Evolutionary conservation across 2,797 vertebrate genomes (phyloP), one percentile per base, ranked within the genome.

Genomic region (Danio aesculapii): DNA sequence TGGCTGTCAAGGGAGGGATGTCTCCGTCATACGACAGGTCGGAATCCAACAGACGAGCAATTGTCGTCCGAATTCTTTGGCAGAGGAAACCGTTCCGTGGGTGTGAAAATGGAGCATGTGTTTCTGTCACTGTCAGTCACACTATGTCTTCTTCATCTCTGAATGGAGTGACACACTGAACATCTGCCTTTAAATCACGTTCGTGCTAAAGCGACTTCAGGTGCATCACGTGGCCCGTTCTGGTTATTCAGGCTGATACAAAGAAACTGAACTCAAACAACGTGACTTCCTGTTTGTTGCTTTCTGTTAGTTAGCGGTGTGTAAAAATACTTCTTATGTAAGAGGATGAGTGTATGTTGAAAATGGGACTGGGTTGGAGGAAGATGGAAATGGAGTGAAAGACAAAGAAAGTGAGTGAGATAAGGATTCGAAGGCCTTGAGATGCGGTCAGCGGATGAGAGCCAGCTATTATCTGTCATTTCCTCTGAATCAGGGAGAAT

Each of bases 81-180:
- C 21, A n/a, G 16, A 61, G 5, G 62, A 62, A 79, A 44, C 30
- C 43, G 55, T 63, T 80, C 50, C 13, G 12, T n/a, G 47, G 30
- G 47, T 72, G 66, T 68, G 46, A 62, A 80, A 63, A 53, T 30
- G 3, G 46, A 78, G 46, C 8, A 1, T n/a, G 11, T 71, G 77
- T 79, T 71, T 67, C 77, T 0, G 8, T 81, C 69, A 74, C 70
- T 73, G 78, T 81, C 69, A 66, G 8, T 74, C 78, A 81, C 8
- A 19, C 14, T 8, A 3, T n/a, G 14, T 39, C 61, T 43, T 71
- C 68, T 55, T 63, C 21, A 43, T 63, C 17, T 73, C 43, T 49
- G 19, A 81, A 81, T 41, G 21, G 21, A 66, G n/a, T 71, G 78
- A 74, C 50, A 80, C 16, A 17, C 49, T 55, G 39, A 63, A 73